Conservation (phyloP, 2,797 vertebrate genomes). For the Manis crassicaudata region DNA sequence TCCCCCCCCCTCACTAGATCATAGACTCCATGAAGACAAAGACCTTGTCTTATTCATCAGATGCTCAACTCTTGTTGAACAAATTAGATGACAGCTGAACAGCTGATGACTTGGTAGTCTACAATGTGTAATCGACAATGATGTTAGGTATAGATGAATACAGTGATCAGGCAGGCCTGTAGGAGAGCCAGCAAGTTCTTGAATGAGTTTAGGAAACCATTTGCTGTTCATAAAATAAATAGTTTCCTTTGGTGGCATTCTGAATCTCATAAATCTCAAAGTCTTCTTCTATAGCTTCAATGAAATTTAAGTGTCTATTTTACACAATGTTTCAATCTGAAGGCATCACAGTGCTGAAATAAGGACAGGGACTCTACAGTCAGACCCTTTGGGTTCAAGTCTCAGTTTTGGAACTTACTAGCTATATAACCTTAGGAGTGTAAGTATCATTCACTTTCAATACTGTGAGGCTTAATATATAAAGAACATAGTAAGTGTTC, state of each 20-base stretch:
- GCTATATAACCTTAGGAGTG: background rate
- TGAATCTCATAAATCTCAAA: conserved; percentile 37
- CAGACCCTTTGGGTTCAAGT: background rate
- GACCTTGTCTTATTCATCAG: conserved; percentile 18
- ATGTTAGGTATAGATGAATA: background rate
- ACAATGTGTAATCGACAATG: background rate
- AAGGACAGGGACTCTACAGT: background rate
- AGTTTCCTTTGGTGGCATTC: background rate
- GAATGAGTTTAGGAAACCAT: background rate
- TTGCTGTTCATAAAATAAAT: background rate
- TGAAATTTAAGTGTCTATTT: background rate
- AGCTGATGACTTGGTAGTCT: background rate
- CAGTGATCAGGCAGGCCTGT: background rate
- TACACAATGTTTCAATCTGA: background rate
- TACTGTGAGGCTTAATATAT: background rate
- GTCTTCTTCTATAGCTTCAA: background rate
- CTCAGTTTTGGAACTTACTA: background rate
- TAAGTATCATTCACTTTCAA: background rate
- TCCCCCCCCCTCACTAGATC: background rate
- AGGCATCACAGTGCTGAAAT: background rate
- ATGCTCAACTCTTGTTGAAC: conserved; percentile 24
- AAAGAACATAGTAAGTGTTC: background rate
- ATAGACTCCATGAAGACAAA: background rate
- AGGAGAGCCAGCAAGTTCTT: background rate
- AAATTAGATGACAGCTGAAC: background rate